Evolutionary conservation across 2,888 invertebrate genomes (phyloP), one percentile per base, ranked within the genome.

Genomic region (Caenorhabditis macrosperma): DNA sequence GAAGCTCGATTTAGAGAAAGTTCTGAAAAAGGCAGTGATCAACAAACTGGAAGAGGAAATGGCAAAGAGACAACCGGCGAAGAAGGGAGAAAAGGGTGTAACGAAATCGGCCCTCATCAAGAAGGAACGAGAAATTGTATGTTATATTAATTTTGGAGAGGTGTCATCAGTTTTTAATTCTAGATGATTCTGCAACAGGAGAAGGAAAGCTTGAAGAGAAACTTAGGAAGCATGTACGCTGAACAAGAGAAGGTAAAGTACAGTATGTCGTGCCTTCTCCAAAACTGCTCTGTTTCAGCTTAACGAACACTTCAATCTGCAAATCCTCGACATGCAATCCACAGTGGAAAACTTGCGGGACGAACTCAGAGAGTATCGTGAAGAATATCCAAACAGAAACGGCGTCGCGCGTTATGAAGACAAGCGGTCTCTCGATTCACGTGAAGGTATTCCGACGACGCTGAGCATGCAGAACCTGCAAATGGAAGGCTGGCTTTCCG

Each of bases 31-130:
- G 59, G 75, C 78, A 20, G 71, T 82, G 7, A 83, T 82, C 82
- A 96, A 97, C 92, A 99, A 98, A 91, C 93, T 99, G 82, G 96
- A 97, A 5, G 97, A 98, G 92, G 95, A 98, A 79, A 95, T 98
- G 95, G 96, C 96, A 91, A 94, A 97, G 96, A 95, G 91, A 95
- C 95, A 44, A 93, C 94, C 57, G 94, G 94, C 71, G 94, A 95
- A 92, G 38, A 81, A 76, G 82, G 85, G 82, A 71, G 85, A 79
- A 5, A 82, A 81, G 22, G 79, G 79, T 6, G 57, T 78, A n/a
- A 72, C 94, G 5, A 96, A 96, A 91, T 61, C 68, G 9, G 97
- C 97, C 91, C 92, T 97, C 72, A 95, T 95, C 20, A 85, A 93
- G 92, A 97, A 98, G 92, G 95, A 95, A 89, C 96, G 97, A 91